A percentile compares a stretch with the other conserved stretches of the same genome.
Conservation (phyloP, 1,140 invertebrate species). For the Drosophila grimshawi region DNA sequence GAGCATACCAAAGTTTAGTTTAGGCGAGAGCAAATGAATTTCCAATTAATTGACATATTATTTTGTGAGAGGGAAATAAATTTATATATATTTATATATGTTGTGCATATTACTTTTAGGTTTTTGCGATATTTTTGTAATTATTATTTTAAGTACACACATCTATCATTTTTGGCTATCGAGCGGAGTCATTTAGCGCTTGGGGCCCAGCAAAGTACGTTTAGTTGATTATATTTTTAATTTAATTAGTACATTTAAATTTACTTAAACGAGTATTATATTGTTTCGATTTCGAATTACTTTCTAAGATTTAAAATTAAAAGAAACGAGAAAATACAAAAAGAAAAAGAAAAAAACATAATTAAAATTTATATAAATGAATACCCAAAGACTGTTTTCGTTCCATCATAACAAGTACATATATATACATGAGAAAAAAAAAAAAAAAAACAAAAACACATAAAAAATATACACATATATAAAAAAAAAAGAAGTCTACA, state of each 20-base stretch:
- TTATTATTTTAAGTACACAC: slow-evolving; percentile 50
- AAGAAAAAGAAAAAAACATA: slow-evolving; percentile 40
- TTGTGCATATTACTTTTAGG: slow-evolving; percentile 72
- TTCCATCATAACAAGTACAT: slow-evolving; percentile 84
- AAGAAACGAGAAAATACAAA: slow-evolving; percentile 1
- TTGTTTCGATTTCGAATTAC: slow-evolving; percentile 47
- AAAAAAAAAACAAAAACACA: slow-evolving; percentile 53
- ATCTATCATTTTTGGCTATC: slow-evolving; percentile 30
- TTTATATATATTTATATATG: slow-evolving; percentile 43
- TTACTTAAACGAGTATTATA: slow-evolving; percentile 52
- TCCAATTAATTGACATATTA: slow-evolving; percentile 18
- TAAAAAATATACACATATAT: slow-evolving; percentile 55
- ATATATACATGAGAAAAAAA: slow-evolving; percentile 59
- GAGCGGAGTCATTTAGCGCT: slow-evolving; percentile 50
- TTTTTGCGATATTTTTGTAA: slow-evolving; percentile 54
- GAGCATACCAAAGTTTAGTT: slow-evolving; percentile 80
- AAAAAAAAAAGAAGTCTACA: slow-evolving; percentile 48
- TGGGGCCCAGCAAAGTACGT: slow-evolving; percentile 38
- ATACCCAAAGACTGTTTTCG: slow-evolving; percentile 85
- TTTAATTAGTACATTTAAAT: slow-evolving; percentile 13
- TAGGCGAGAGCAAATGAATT: slow-evolving; percentile 61
- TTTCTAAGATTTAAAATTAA: slow-evolving; percentile 61
- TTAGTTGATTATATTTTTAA: slow-evolving; percentile 29
- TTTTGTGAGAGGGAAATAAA: slow-evolving; percentile 9
- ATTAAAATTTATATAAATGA: slow-evolving; percentile 81